phyloP scores from a whole-genome alignment of 2,797 vertebrate genomes.

The Smutsia temminckii region DNA sequence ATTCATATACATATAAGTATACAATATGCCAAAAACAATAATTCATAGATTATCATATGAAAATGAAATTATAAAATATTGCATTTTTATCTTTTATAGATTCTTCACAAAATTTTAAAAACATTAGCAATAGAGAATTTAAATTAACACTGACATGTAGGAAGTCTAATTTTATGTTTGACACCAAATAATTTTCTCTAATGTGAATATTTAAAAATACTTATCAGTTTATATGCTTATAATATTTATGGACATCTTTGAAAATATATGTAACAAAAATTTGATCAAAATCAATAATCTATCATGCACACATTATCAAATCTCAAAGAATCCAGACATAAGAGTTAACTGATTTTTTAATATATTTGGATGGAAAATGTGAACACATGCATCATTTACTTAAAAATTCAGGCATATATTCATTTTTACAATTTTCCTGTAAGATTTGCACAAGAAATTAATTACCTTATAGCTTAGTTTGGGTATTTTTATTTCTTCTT shows the following conservation, averaged over 20 bases:
- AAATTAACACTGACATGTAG: neutral
- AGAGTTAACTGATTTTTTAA: neutral
- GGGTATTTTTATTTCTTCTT: constrained; percentile 7
- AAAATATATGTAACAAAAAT: neutral
- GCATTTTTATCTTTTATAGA: neutral
- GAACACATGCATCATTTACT: neutral
- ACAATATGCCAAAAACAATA: neutral
- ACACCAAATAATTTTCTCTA: neutral
- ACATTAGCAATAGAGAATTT: neutral
- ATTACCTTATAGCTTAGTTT: constrained; percentile 49
- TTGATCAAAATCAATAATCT: neutral
- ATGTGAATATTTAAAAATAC: neutral
- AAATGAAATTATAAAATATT: neutral
- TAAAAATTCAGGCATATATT: neutral
- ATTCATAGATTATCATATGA: neutral
- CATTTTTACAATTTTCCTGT: constrained; percentile 51
- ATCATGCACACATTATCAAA: neutral
- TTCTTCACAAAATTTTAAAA: neutral
- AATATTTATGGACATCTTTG: neutral
- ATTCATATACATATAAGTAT: neutral
- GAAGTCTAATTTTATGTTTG: neutral
- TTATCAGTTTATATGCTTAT: neutral
- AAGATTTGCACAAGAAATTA: constrained; percentile 56
- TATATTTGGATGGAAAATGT: neutral
- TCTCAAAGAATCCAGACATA: neutral